Conservation (phyloP, 2,888 invertebrate species). For the Drosophila siamana region DNA sequence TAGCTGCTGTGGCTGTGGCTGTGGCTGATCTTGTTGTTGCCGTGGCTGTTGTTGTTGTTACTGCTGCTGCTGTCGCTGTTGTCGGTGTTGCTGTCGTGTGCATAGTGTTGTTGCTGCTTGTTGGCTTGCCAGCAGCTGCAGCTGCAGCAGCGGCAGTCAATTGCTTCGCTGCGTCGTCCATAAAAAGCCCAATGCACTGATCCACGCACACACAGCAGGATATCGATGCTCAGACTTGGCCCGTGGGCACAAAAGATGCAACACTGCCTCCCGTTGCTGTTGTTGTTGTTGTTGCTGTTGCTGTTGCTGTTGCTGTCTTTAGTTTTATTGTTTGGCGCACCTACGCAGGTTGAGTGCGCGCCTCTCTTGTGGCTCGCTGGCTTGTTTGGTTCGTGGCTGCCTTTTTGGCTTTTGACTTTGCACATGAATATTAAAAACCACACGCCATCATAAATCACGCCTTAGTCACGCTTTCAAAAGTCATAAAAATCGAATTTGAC, state of each 20-base stretch:
- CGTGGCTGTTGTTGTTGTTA: conserved; percentile 22
- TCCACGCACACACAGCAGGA: conserved; percentile 75
- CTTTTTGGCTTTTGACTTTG: conserved; percentile 65
- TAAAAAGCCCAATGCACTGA: conserved; percentile 65
- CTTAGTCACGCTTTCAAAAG: conserved; percentile 85
- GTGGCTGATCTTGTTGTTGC: conserved; percentile 21
- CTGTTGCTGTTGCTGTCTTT: conserved; percentile 45
- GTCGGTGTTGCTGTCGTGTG: conserved; percentile 27
- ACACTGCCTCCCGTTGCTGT: conserved; percentile 45
- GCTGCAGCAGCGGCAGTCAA: conserved; percentile 63
- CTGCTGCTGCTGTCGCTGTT: conserved; percentile 28
- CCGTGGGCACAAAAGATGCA: conserved; percentile 67
- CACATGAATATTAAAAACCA: conserved; percentile 85
- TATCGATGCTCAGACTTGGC: conserved; percentile 61
- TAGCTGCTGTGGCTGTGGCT: conserved; percentile 14
- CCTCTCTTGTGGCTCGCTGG: conserved; percentile 3
- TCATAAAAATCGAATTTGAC: conserved; percentile 85
- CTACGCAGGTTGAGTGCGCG: conserved; percentile 67
- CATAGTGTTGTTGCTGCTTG: conserved; percentile 38
- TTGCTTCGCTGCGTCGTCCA: conserved; percentile 74
- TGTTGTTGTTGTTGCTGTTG: conserved; percentile 42
- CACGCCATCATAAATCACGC: conserved; percentile 86
- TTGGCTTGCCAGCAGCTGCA: conserved; percentile 40
- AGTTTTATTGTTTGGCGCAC: conserved; percentile 81
- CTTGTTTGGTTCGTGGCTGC: conserved; percentile 33